phyloP scores from a whole-genome alignment of 2,113 vertebrate species.

The Lophura nycthemera region DNA sequence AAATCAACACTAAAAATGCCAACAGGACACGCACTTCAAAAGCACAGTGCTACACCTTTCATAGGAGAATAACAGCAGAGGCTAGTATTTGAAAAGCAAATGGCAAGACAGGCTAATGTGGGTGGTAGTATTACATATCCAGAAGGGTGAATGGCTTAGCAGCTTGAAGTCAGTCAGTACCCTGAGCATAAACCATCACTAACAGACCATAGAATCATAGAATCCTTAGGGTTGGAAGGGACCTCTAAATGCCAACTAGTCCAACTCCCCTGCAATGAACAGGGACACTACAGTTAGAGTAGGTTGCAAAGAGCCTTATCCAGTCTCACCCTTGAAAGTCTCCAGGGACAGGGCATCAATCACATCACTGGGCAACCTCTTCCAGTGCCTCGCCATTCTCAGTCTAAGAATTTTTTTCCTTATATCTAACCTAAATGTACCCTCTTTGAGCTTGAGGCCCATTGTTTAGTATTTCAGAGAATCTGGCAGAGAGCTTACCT shows the following conservation, averaged over 20 bases:
- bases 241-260: too few relatives aligned
- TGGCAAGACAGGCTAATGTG: neutral
- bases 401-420: too few relatives aligned
- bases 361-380: too few relatives aligned
- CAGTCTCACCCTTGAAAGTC: too few relatives aligned
- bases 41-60: neutral
- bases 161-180: neutral
- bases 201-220: neutral
- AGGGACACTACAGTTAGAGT: too few relatives aligned
- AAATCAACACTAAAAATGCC: neutral
- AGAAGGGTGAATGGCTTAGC: neutral
- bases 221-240: too few relatives aligned
- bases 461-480: neutral
- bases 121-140: neutral
- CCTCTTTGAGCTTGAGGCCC: too few relatives aligned
- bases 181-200: neutral
- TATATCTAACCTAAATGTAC: too few relatives aligned
- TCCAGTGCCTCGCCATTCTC: too few relatives aligned
- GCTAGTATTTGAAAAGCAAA: neutral
- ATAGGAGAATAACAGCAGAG: neutral
- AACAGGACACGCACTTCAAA: neutral
- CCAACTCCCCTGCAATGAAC: too few relatives aligned
- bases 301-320: too few relatives aligned
- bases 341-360: too few relatives aligned
- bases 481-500: fast-evolving